Evolutionary conservation across 1,140 invertebrate genomes (phyloP).

Genomic region (Piezodorus guildinii): DNA sequence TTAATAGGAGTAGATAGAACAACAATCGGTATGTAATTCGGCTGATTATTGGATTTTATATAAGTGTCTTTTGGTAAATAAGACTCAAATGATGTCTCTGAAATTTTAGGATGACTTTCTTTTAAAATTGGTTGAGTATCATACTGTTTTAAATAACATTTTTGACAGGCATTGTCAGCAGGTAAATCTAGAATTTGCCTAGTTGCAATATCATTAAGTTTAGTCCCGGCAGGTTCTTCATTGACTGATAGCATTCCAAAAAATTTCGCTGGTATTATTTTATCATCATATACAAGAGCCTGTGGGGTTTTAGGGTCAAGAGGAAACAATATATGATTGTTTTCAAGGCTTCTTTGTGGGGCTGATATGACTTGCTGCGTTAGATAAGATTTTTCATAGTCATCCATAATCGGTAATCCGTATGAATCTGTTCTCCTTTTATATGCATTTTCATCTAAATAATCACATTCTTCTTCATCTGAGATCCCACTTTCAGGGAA

Average conservation of each 20-base stretch:
- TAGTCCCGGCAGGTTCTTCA: neutral
- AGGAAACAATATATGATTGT: conserved; percentile 4
- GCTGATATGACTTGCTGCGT: neutral
- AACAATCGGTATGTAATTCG: neutral
- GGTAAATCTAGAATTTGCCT: neutral
- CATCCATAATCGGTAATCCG: neutral
- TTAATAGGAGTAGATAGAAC: neutral
- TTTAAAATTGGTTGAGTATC: neutral
- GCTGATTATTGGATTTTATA: neutral
- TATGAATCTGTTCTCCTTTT: neutral
- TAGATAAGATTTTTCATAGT: neutral
- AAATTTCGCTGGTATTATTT: conserved; percentile 12
- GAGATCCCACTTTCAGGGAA: neutral
- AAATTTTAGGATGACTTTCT: neutral
- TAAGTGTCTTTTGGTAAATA: neutral
- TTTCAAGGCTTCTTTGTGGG: neutral
- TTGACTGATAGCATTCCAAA: neutral
- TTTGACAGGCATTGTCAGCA: neutral
- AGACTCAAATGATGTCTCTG: neutral
- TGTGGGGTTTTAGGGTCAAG: conserved; percentile 7
- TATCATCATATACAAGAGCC: conserved; percentile 14
- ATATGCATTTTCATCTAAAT: neutral
- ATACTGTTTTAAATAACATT: neutral
- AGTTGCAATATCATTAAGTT: neutral
- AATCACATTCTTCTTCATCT: conserved; percentile 7